Evolutionary conservation across 2,113 vertebrate species (phyloP).

Genomic region (Poeciliopsis occidentalis): DNA sequence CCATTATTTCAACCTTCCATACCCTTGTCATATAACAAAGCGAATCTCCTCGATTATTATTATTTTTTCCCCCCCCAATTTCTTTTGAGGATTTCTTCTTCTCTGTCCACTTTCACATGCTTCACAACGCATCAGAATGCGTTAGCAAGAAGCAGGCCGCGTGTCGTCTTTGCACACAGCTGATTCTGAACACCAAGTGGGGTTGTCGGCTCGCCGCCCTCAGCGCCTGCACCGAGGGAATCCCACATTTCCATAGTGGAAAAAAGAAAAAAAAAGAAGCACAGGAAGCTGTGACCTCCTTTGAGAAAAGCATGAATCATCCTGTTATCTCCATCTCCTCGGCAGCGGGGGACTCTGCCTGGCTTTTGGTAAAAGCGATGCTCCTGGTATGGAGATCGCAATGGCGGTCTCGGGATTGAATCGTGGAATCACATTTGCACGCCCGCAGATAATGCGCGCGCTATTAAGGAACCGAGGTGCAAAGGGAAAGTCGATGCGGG

Average conservation of each 20-base stretch:
- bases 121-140: not conserved
- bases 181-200: slow-evolving; percentile 67
- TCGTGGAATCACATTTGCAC: slow-evolving; percentile 43
- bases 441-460: slow-evolving; percentile 40
- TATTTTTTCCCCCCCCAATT: not conserved
- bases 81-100: not conserved
- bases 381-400: slow-evolving; percentile 43
- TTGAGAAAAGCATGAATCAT: slow-evolving; percentile 75
- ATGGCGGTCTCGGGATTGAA: slow-evolving; percentile 33
- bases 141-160: not conserved
- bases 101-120: not conserved
- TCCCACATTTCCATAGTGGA: slow-evolving; percentile 69
- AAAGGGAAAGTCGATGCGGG: slow-evolving; percentile 20
- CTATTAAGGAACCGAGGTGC: slow-evolving; percentile 26
- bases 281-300: slow-evolving; percentile 73
- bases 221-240: slow-evolving; percentile 65
- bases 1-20: slow-evolving; percentile 64
- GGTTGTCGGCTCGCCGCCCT: slow-evolving; percentile 60
- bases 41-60: slow-evolving; percentile 21
- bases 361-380: slow-evolving; percentile 61
- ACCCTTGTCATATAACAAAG: slow-evolving; percentile 52
- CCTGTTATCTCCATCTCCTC: slow-evolving; percentile 70
- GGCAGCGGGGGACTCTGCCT: slow-evolving; percentile 47
- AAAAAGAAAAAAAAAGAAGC: slow-evolving; percentile 51
- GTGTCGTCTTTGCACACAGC: slow-evolving; percentile 40